Conservation (phyloP, 2,113 vertebrate genomes). For the Malurus elegans region DNA sequence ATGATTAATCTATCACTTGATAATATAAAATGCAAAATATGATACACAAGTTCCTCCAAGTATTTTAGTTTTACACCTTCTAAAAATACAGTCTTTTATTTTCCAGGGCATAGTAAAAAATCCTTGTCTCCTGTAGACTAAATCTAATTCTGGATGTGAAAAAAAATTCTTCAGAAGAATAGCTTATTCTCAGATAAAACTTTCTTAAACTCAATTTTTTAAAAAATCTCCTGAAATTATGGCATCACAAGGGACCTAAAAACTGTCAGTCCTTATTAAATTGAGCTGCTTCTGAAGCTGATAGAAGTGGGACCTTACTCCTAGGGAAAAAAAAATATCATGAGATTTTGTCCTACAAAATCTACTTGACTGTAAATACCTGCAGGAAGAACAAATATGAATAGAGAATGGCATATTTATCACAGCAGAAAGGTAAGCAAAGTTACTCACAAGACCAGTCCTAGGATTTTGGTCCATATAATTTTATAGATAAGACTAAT, state of each 20-base stretch:
- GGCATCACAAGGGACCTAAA: not conserved
- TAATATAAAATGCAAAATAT: not conserved
- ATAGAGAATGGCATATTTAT: not conserved
- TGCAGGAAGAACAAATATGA: not conserved
- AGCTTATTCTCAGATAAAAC: not conserved
- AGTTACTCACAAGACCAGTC: not conserved
- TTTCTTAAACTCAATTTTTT: not conserved
- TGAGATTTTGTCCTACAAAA: not conserved
- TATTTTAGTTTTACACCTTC: not conserved
- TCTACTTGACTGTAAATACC: not conserved
- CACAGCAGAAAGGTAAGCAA: not conserved
- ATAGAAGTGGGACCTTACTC: not conserved
- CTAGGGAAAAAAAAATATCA: too few relatives aligned
- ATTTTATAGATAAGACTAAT: not conserved
- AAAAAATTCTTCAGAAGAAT: not conserved
- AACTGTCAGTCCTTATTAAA: not conserved
- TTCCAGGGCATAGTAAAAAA: not conserved
- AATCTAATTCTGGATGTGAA: not conserved
- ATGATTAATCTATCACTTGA: not conserved
- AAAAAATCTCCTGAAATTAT: not conserved
- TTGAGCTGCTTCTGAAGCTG: not conserved
- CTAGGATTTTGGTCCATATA: not conserved
- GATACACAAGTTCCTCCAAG: not conserved
- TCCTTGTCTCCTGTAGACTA: not conserved
- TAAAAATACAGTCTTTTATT: rapidly evolving